Evolutionary conservation across 2,888 invertebrate genomes (phyloP).

Genomic region (Brachypalpus laphriformis): DNA sequence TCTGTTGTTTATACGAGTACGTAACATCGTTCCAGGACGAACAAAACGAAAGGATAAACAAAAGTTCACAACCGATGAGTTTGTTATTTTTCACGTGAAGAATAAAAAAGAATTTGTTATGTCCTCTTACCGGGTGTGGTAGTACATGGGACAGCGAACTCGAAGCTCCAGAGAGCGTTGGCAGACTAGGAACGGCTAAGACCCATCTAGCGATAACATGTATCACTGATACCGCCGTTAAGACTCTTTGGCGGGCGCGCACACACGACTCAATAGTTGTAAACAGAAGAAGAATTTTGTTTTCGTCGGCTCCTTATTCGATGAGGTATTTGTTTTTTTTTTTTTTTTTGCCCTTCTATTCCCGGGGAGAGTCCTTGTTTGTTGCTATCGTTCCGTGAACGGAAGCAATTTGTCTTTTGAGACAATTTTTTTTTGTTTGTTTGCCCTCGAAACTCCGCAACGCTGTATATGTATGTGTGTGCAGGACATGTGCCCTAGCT

Average conservation of each 20-base stretch:
- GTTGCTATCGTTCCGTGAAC: slow-evolving; percentile 66
- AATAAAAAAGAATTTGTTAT: slow-evolving; percentile 39
- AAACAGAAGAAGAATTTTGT: slow-evolving; percentile 46
- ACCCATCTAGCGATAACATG: slow-evolving; percentile 1
- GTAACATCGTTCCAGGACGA: slow-evolving; percentile 3
- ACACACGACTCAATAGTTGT: slow-evolving; percentile 20
- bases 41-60: slow-evolving; percentile 40
- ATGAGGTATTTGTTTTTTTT: neutral
- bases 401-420: slow-evolving; percentile 70
- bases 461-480: slow-evolving; percentile 18
- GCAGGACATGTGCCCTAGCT: slow-evolving; percentile 15
- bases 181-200: neutral
- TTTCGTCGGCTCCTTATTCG: slow-evolving; percentile 28
- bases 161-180: neutral
- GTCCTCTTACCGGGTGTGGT: neutral
- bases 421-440: slow-evolving; percentile 46
- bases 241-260: slow-evolving; percentile 8
- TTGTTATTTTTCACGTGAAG: slow-evolving; percentile 54
- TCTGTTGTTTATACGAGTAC: slow-evolving; percentile 16
- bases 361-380: slow-evolving; percentile 41
- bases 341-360: slow-evolving; percentile 8
- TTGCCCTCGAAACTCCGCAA: slow-evolving; percentile 8
- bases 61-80: slow-evolving; percentile 58
- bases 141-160: slow-evolving; percentile 18
- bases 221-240: slow-evolving; percentile 35